Conservation (phyloP, 2,888 invertebrate genomes). For the Drosophila planitibia region DNA sequence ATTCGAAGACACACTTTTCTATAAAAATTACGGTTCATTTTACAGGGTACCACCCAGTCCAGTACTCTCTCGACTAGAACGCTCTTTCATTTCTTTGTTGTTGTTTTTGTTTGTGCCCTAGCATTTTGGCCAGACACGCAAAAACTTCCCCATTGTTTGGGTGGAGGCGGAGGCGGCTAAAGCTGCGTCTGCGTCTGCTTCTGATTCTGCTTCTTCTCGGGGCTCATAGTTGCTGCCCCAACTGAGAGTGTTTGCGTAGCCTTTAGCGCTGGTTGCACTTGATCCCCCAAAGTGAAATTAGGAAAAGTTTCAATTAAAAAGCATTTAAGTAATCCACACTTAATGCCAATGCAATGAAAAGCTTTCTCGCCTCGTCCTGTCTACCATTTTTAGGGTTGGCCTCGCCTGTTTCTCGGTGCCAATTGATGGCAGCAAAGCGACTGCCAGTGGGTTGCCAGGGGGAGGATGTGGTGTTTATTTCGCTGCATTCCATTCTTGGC, state of each 20-base stretch:
- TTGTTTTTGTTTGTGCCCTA: conserved; percentile 40
- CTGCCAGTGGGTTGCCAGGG: neutral
- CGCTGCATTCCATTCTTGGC: conserved; percentile 30
- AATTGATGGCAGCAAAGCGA: conserved; percentile 47
- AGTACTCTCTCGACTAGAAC: neutral
- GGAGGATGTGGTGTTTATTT: conserved; percentile 5
- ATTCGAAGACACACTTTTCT: neutral
- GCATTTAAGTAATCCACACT: conserved; percentile 83
- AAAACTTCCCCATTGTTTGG: conserved; percentile 58
- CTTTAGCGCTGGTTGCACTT: conserved; percentile 72
- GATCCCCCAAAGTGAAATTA: conserved; percentile 82
- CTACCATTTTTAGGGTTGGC: conserved; percentile 44
- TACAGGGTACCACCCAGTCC: neutral
- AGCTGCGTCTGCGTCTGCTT: conserved; percentile 32
- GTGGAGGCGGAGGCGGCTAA: conserved; percentile 57
- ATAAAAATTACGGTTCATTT: neutral
- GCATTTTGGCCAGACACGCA: conserved; percentile 73
- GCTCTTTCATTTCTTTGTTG: neutral
- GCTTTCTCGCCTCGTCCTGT: conserved; percentile 40
- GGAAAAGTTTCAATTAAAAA: conserved; percentile 83
- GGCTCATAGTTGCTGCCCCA: conserved; percentile 15
- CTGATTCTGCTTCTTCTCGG: conserved; percentile 5
- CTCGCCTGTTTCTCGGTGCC: conserved; percentile 43
- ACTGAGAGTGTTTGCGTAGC: conserved; percentile 60
- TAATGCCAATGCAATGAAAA: conserved; percentile 70